A percentile compares a stretch with the other conserved stretches of the same genome.
Evolutionary conservation across 2,113 vertebrate species (phyloP).

Genomic region (Pristiophorus japonicus): DNA sequence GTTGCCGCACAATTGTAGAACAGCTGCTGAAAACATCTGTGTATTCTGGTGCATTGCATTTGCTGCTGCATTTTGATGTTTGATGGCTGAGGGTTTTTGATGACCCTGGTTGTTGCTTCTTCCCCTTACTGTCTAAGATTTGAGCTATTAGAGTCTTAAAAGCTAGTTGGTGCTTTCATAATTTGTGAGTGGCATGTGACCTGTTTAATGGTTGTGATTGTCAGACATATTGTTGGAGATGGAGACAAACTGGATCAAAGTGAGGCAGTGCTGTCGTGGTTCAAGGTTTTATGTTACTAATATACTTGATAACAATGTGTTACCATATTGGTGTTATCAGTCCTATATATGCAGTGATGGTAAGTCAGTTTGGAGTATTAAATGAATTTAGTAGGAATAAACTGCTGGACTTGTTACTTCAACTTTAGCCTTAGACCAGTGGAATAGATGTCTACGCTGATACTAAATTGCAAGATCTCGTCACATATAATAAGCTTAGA

Average conservation of each 20-base stretch:
- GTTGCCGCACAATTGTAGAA: background rate
- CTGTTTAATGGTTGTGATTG: background rate
- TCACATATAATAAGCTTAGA: background rate
- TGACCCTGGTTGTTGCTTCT: background rate
- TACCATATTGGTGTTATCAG: background rate
- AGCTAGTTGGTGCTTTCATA: background rate
- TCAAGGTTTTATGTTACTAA: background rate
- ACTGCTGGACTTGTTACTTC: background rate
- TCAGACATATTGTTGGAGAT: background rate
- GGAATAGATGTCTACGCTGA: background rate
- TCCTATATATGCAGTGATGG: background rate
- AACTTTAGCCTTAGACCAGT: background rate
- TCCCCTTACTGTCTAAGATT: background rate
- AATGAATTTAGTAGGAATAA: background rate
- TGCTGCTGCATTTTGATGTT: background rate
- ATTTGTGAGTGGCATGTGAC: background rate
- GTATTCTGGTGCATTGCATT: background rate
- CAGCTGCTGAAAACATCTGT: constrained; percentile 12
- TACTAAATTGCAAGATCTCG: background rate
- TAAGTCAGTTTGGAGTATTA: background rate
- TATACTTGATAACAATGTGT: background rate
- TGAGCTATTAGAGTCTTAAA: background rate
- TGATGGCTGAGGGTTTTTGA: background rate
- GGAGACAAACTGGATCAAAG: background rate
- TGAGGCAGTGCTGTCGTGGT: background rate